Conservation (phyloP, 2,797 vertebrate genomes). For the Sebastes matsubarae region DNA sequence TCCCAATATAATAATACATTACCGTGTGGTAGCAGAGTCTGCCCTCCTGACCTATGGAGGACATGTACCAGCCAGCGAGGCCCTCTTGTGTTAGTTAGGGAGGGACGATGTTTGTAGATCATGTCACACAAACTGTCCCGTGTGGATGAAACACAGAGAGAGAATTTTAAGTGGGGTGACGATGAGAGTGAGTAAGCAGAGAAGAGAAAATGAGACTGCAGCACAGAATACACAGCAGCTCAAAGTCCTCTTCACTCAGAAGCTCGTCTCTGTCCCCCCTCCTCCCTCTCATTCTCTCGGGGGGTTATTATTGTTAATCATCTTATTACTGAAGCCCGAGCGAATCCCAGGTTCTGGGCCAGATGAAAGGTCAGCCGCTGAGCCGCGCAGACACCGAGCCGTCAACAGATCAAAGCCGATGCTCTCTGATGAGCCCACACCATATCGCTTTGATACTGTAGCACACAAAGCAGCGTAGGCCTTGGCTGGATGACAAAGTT, state of each 20-base stretch:
- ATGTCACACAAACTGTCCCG: constrained; percentile 53
- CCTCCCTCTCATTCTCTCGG: constrained; percentile 46
- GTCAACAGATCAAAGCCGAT: constrained; percentile 79
- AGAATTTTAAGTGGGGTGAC: constrained; percentile 56
- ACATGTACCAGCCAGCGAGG: constrained; percentile 36
- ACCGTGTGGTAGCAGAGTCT: background rate
- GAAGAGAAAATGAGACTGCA: background rate
- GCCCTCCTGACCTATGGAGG: constrained; percentile 17
- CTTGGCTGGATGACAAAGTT: constrained; percentile 78
- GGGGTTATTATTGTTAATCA: constrained; percentile 83
- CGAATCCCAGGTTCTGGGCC: constrained; percentile 69
- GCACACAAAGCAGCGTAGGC: constrained; percentile 63
- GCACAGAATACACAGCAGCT: constrained; percentile 18
- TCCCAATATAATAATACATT: background rate
- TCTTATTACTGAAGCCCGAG: constrained; percentile 80
- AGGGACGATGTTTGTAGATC: constrained; percentile 44
- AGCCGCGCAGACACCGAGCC: constrained; percentile 73
- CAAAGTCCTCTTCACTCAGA: constrained; percentile 33
- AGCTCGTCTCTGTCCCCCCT: background rate
- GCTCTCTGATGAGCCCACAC: constrained; percentile 70
- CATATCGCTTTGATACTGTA: constrained; percentile 79
- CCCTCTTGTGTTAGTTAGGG: background rate
- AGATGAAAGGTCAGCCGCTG: constrained; percentile 80
- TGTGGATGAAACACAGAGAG: constrained; percentile 48
- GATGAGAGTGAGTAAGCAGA: background rate